Evolutionary conservation across 2,797 vertebrate genomes (phyloP), one percentile per base, ranked within the genome.

Genomic region (Loris lydekkerianus): DNA sequence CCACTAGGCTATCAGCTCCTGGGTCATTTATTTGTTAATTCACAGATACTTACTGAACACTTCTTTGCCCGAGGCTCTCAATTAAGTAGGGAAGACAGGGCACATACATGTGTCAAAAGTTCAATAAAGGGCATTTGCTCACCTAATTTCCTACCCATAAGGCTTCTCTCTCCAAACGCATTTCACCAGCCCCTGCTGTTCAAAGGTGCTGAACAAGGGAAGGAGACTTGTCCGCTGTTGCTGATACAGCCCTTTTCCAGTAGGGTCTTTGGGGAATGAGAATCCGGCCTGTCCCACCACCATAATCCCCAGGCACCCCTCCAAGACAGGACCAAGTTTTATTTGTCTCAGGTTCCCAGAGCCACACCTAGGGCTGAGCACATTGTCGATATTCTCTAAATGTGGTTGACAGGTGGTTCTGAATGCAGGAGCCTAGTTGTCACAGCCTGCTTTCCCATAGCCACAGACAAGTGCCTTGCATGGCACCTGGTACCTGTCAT

Each of bases 401-500:
- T 29, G 37, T 20, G 25, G 23, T 21, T 23, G 31, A 20, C 23
- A 7, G 9, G 9, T 0, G 25, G 7, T 25, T 31, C 65, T 29
- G 40, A 46, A 29, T 23, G n/a, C 40, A 17, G 20, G 18, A 60
- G 63, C 69, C 21, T 78, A 25, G 1, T 6, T 18, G 37, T n/a
- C 73, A 2, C 10, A 0, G 14, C 67, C 18, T n/a, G 76, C 8
- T 63, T 29, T 56, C 70, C 15, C 1, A 1, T 8, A 65, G 27
- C 63, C 58, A n/a, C 63, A 3, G 5, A 15, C 82, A 21, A 34
- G n/a, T 13, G 70, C 31, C 60, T 58, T 18, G 49, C 5, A 0
- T 9, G 46, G 49, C 27, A 2, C 46, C 69, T 2, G 1, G n/a
- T 0, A 3, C 21, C 25, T 5, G 13, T 31, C 0, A 1, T 25